Evolutionary conservation across 2,797 vertebrate species (phyloP).

Genomic region (Hypotaenidia philippensis): DNA sequence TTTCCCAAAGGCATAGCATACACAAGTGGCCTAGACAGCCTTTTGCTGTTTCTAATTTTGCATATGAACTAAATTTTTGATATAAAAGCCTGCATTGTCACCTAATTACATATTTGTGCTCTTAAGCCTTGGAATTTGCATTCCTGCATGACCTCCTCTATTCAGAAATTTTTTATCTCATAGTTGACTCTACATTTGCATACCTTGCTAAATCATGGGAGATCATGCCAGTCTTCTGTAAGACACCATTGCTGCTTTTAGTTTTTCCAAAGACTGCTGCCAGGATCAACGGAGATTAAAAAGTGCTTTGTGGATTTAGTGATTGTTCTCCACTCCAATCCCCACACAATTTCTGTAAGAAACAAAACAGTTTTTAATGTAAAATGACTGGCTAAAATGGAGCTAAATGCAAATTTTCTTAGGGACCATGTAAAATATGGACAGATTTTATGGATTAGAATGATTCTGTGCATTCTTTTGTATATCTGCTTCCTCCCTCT

Average conservation of each 20-base stretch:
- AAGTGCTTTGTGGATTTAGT: slow-evolving; percentile 10
- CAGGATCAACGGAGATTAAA: slow-evolving; percentile 37
- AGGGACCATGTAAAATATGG: rapidly evolving
- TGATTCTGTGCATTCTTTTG: not conserved
- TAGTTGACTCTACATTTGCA: not conserved
- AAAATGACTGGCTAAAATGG: not conserved
- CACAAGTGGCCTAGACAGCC: not conserved
- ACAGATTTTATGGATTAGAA: not conserved
- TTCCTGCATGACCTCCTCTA: not conserved
- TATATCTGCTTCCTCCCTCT: not conserved
- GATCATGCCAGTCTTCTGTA: not conserved
- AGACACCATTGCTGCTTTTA: not conserved
- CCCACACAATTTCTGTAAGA: not conserved
- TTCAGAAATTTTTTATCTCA: not conserved
- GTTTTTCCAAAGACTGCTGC: slow-evolving; percentile 8
- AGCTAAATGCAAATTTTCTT: not conserved
- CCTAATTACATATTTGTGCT: not conserved
- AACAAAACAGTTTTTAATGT: not conserved
- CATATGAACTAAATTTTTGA: not conserved
- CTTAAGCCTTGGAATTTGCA: not conserved
- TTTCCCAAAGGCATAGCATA: not conserved
- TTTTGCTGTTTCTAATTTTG: not conserved
- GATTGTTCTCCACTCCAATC: not conserved
- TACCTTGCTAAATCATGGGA: slow-evolving; percentile 22
- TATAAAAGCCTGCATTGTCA: rapidly evolving